These are phyloP conservation scores for Campoletis raptor DNA, from an alignment of 2,888 invertebrate species.

Conservation along the genomic window DNA sequence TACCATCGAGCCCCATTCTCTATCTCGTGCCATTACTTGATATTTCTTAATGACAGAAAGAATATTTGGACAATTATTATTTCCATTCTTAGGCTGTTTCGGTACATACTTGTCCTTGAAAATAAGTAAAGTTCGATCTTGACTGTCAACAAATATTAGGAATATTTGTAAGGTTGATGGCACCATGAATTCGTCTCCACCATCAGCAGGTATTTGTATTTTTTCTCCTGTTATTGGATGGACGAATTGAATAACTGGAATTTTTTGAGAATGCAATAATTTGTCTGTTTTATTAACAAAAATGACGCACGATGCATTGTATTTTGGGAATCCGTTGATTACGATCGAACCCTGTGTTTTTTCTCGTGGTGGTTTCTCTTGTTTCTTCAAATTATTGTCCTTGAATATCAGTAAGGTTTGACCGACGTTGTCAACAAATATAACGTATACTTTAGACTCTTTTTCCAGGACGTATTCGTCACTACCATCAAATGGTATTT, in stretches of 20 bases:
- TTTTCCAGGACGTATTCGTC: conserved; percentile 33
- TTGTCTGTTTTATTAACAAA: background rate
- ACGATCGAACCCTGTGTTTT: conserved; percentile 14
- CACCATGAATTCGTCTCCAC: conserved; percentile 36
- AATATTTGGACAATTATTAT: background rate
- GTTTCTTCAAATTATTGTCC: background rate
- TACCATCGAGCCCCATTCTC: conserved; percentile 21
- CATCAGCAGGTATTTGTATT: conserved; percentile 22
- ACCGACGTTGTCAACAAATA: background rate
- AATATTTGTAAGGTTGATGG: background rate
- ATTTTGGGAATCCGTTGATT: background rate
- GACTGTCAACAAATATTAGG: background rate
- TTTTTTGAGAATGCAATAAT: background rate
- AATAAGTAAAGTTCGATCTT: background rate
- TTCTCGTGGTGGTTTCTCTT: background rate
- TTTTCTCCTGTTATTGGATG: conserved; percentile 40
- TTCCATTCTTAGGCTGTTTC: background rate
- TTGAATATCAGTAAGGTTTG: background rate
- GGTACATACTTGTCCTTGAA: background rate
- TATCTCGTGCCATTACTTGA: background rate
- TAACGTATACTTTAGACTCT: conserved; percentile 7
- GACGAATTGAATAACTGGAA: conserved; percentile 19
- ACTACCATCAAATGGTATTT: conserved; percentile 10
- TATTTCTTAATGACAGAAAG: background rate
- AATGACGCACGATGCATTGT: background rate